Evolutionary conservation across 2,797 vertebrate species (phyloP).

Genomic region (Pantherophis alleghaniensis): DNA sequence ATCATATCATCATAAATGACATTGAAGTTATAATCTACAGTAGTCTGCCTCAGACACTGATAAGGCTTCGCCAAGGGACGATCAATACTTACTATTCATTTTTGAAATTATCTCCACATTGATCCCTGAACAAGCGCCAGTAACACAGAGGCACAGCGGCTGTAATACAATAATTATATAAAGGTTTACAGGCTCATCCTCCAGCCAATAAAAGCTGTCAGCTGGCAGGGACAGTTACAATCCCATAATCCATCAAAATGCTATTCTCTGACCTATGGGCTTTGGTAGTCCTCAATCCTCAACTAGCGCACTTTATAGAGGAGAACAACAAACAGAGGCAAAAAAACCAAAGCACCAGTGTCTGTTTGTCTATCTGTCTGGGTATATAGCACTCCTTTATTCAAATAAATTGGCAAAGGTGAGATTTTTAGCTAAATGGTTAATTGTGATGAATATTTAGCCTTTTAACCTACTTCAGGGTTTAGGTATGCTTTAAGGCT

Average conservation of each 20-base stretch:
- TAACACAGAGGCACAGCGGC: slow-evolving; percentile 84
- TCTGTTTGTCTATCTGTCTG: slow-evolving; percentile 30
- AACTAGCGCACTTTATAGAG: slow-evolving; percentile 82
- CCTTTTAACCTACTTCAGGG: background rate
- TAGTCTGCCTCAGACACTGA: slow-evolving; percentile 86
- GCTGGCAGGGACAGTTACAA: slow-evolving; percentile 85
- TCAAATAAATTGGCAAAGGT: background rate
- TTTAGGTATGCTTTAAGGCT: background rate
- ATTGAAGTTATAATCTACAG: slow-evolving; percentile 94
- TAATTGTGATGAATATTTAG: background rate
- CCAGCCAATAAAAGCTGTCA: slow-evolving; percentile 98
- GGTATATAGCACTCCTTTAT: slow-evolving; percentile 29
- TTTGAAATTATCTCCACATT: slow-evolving; percentile 99
- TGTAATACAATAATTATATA: slow-evolving; percentile 99
- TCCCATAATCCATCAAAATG: slow-evolving; percentile 99
- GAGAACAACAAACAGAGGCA: slow-evolving; percentile 70
- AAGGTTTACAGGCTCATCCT: slow-evolving; percentile 99
- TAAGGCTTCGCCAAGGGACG: slow-evolving; percentile 88
- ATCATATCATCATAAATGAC: slow-evolving; percentile 97
- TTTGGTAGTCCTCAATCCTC: slow-evolving; percentile 78
- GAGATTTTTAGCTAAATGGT: background rate
- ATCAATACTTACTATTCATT: slow-evolving; percentile 99
- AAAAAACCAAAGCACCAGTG: slow-evolving; percentile 74
- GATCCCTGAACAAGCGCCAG: slow-evolving; percentile 93
- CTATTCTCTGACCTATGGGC: slow-evolving; percentile 90